These are phyloP conservation scores for Anadara kagoshimensis DNA, from an alignment of 1,140 invertebrate species.

Conservation along the genomic window DNA sequence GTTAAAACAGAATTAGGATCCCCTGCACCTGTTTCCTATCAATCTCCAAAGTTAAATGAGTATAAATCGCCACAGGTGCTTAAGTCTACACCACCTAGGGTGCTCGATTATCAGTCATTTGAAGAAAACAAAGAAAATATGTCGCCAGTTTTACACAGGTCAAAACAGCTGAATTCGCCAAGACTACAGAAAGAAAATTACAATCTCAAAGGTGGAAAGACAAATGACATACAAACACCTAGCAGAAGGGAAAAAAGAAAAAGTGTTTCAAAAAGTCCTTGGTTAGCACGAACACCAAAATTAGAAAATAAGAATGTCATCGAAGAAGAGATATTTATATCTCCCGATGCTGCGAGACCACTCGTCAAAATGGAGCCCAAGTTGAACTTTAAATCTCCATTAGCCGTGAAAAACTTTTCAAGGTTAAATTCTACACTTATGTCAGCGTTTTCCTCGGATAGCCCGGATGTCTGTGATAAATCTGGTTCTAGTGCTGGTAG, in stretches of 20 bases:
- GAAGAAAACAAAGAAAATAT: no score
- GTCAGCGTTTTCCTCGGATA: constrained; percentile 13
- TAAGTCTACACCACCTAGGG: no score
- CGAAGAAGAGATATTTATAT: constrained; percentile 35
- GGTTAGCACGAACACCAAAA: constrained; percentile 30
- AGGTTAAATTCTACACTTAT: constrained; percentile 29
- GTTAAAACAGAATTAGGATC: no score
- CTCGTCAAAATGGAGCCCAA: constrained; percentile 8
- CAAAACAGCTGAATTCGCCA: no score
- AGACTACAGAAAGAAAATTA: no score
- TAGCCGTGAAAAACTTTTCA: constrained; percentile 1
- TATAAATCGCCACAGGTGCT: no score
- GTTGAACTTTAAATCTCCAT: constrained; percentile 10
- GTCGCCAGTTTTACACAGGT: no score
- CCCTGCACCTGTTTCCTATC: no score
- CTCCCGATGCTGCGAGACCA: constrained; percentile 25
- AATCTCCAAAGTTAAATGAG: no score
- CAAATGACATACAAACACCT: constrained; percentile 21
- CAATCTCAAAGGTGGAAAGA: no score
- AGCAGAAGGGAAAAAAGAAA: constrained; percentile 5
- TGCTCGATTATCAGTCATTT: no score
- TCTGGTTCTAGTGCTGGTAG: neutral
- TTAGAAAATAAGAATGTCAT: constrained; percentile 20
- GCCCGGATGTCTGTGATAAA: neutral
- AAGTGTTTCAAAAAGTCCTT: constrained; percentile 30